Percentiles rank a stretch among this genome's conserved stretches.
Evolutionary conservation across 2,113 vertebrate species (phyloP).

Genomic region (Strix uralensis): DNA sequence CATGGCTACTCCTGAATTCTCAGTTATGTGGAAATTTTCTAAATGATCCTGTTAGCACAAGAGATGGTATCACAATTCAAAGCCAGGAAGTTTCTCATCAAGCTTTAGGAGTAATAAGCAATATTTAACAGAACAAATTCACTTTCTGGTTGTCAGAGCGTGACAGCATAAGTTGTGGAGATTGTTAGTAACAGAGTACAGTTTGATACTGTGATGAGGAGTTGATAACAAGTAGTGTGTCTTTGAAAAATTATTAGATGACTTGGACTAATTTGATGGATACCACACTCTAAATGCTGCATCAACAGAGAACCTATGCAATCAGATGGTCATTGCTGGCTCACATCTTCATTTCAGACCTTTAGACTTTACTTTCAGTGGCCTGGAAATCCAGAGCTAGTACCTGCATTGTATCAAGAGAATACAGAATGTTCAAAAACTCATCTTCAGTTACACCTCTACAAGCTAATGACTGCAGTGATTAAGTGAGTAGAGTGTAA

Average conservation of each 20-base stretch:
- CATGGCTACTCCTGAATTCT: neutral
- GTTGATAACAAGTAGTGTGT: neutral
- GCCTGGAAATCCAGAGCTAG: neutral
- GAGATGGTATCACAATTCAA: neutral
- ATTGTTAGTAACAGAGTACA: neutral
- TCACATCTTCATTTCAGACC: neutral
- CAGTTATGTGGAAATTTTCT: neutral
- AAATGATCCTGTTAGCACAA: neutral
- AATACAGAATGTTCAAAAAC: neutral
- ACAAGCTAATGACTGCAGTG: neutral
- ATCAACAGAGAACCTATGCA: neutral
- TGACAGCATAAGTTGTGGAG: neutral
- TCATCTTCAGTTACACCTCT: neutral
- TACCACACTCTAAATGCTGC: neutral
- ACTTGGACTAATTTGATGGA: neutral
- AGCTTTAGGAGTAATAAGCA: neutral
- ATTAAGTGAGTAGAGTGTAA: neutral
- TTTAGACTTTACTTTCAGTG: neutral
- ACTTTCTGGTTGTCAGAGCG: neutral
- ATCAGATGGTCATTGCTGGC: neutral
- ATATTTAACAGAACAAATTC: neutral
- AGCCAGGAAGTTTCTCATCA: neutral
- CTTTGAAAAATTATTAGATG: neutral
- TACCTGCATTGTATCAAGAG: neutral
- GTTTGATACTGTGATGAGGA: neutral